Conservation (phyloP, 1,140 invertebrate species). For the Phenacoccus solenopsis region DNA sequence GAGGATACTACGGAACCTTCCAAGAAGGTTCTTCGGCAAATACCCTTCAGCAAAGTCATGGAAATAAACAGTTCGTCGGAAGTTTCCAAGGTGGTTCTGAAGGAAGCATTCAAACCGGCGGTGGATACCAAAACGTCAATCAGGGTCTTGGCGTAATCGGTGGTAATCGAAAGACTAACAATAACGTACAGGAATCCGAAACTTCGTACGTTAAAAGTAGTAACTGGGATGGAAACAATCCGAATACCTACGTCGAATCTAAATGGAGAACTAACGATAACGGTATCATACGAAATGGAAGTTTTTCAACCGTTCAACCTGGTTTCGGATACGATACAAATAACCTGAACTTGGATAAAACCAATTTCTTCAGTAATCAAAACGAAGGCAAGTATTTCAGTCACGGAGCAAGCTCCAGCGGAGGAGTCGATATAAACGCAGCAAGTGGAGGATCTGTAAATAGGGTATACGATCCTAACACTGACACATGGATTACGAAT, state of each 20-base stretch:
- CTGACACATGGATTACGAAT: background rate
- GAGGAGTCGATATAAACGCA: background rate
- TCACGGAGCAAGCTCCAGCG: background rate
- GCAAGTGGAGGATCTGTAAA: background rate
- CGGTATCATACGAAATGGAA: slow-evolving; percentile 27
- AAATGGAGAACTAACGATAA: slow-evolving; percentile 27
- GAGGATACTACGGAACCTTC: background rate
- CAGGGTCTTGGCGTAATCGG: background rate
- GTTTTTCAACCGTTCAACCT: background rate
- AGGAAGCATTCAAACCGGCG: background rate
- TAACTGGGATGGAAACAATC: slow-evolving; percentile 25
- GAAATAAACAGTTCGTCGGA: background rate
- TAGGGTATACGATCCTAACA: background rate
- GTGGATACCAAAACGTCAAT: background rate
- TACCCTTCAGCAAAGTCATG: background rate
- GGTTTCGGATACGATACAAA: background rate
- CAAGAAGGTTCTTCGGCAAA: background rate
- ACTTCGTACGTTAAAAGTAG: slow-evolving; percentile 22
- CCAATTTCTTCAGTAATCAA: background rate
- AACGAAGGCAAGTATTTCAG: background rate
- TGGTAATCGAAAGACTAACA: background rate
- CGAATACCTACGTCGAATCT: slow-evolving; percentile 21
- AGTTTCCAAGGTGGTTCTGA: background rate
- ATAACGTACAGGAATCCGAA: slow-evolving; percentile 19
- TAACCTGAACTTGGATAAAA: background rate